Evolutionary conservation across 2,797 vertebrate species (phyloP), one percentile per base, ranked within the genome.

Genomic region (Rhabdophis nuchalis): DNA sequence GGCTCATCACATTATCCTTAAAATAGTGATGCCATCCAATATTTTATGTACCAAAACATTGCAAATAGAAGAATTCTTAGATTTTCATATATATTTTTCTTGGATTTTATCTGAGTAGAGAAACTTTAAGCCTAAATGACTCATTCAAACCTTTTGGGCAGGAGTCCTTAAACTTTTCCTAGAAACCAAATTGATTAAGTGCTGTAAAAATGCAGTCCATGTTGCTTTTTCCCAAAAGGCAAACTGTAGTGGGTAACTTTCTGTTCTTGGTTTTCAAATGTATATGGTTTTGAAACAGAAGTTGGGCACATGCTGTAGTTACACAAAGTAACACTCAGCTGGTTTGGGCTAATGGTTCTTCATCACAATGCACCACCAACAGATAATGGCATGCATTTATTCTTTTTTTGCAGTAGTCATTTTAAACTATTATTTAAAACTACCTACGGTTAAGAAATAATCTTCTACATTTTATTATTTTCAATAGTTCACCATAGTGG

Each of bases 381-480:
- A 89, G 86, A 32, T 85, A 88, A 91, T 87, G 57, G 57, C 72
- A 68, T 85, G 52, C 32, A 12, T 58, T 91, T 91, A 89, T 91
- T 85, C n/a, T 88, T 18, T 54, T 85, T 87, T 52, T 58, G 25
- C 13, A 82, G 41, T 90, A 87, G 53, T 86, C n/a, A 82, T 90
- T 90, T 90, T 41, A 68, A 90, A 90, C 5, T 54, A 41, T 87
- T 92, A 87, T 90, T 90, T 16, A 7, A 11, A 90, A 56, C 41
- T 92, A 41, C 54, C 64, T 82, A 23, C n/a, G 20, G 85, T 60
- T 87, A 53, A 52, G 54, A n/a, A 60, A 46, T 87, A 90, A 85
- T 85, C 64, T 87, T 90, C 90, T 54, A 53, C 61, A 5, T 52
- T 89, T 68, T 86, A 86, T 92, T 92, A 89, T 77, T 90, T 90